Evolutionary conservation across 2,797 vertebrate species (phyloP).

Genomic region (Hafferia zeledoni): DNA sequence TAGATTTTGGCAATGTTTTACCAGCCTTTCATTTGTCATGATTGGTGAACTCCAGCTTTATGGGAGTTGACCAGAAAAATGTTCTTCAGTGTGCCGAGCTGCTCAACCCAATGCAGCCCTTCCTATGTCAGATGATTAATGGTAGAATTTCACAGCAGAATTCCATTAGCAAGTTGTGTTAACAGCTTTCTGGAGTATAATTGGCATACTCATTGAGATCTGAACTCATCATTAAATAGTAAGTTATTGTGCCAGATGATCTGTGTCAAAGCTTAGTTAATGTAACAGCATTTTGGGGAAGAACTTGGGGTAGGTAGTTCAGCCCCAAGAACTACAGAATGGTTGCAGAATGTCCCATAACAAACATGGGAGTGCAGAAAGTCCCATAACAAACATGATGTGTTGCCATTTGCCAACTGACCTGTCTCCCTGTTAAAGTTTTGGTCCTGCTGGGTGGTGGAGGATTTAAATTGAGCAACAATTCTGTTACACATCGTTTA

Average conservation of each 20-base stretch:
- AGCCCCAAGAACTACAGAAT: no score
- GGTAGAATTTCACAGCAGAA: not conserved
- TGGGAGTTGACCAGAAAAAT: conserved; percentile 20
- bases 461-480: not conserved
- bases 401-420: not conserved
- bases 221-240: not conserved
- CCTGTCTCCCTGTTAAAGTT: not conserved
- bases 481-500: not conserved
- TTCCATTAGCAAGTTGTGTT: conserved; percentile 17
- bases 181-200: conserved; percentile 26
- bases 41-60: conserved; percentile 46
- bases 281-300: not conserved
- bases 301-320: not conserved
- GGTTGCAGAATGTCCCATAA: not conserved
- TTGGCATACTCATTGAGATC: not conserved
- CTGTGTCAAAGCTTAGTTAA: not conserved
- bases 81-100: not conserved
- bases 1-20: conserved; percentile 58
- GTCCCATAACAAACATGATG: not conserved
- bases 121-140: not conserved
- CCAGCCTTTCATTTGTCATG: conserved; percentile 12
- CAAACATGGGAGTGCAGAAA: not conserved
- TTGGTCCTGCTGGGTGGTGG: not conserved
- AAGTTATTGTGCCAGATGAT: not conserved
- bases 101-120: not conserved